Conservation (phyloP, 2,797 vertebrate genomes). For the Xenopus petersii region DNA sequence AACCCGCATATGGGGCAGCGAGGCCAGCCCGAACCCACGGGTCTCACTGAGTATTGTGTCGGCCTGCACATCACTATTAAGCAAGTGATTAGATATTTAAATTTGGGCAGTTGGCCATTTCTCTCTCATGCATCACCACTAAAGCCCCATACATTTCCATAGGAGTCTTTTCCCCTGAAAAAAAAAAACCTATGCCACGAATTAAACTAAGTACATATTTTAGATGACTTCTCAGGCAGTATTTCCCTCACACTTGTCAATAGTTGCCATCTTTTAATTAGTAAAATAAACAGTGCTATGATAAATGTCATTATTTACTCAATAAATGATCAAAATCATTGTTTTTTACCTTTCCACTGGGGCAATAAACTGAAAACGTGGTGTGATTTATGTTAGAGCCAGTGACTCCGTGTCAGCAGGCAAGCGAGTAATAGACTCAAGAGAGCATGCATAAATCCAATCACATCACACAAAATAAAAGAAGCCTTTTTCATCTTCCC, state of each 20-base stretch:
- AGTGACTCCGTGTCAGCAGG: constrained; percentile 57
- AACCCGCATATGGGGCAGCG: too few species aligned
- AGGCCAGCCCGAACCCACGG: too few species aligned
- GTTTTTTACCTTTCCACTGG: constrained; percentile 60
- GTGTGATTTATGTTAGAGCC: constrained; percentile 71
- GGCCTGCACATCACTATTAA: too few species aligned
- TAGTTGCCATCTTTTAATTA: constrained; percentile 68
- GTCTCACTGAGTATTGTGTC: too few species aligned
- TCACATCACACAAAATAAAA: constrained; percentile 45
- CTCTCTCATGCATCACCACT: too few species aligned
- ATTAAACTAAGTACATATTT: not conserved
- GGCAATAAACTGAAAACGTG: constrained; percentile 60
- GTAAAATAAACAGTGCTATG: constrained; percentile 68
- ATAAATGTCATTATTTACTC: constrained; percentile 75
- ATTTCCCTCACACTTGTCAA: constrained; percentile 44
- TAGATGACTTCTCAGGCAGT: constrained; percentile 14
- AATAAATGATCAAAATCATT: constrained; percentile 67
- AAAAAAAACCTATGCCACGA: not conserved
- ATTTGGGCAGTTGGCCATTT: too few species aligned
- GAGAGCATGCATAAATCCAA: constrained; percentile 51
- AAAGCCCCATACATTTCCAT: too few species aligned
- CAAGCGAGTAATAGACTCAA: constrained; percentile 47
- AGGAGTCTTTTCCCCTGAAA: too few species aligned
- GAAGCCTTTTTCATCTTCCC: constrained; percentile 35
- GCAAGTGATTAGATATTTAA: too few species aligned